Conservation (phyloP, 92 coral and sea anemone genomes). For the Metridium senile region DNA sequence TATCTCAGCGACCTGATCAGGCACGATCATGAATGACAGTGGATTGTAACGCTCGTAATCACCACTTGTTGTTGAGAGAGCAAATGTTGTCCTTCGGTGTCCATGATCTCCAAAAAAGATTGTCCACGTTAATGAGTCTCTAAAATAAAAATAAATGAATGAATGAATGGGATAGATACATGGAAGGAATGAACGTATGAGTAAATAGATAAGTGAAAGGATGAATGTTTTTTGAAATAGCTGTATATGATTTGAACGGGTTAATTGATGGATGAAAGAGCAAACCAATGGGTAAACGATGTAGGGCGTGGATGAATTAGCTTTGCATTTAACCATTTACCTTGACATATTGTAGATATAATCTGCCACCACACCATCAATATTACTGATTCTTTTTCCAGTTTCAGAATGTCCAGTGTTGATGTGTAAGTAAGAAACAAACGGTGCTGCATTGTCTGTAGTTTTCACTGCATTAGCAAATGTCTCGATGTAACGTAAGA, state of each 20-base stretch:
- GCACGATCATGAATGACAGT: slow-evolving; percentile 34
- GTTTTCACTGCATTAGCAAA: slow-evolving; percentile 8
- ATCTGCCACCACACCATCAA: slow-evolving; percentile 55
- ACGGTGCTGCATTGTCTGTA: slow-evolving; percentile 31
- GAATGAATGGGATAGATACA: too few species aligned
- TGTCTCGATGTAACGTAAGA: slow-evolving; percentile 50
- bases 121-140: slow-evolving; percentile 44
- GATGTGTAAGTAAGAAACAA: slow-evolving; percentile 58
- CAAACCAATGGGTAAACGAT: not conserved
- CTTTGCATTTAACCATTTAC: not conserved
- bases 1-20: slow-evolving; percentile 35
- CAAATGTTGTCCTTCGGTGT: slow-evolving; percentile 40
- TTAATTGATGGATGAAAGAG: not conserved
- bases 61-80: slow-evolving; percentile 30
- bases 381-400: slow-evolving; percentile 62
- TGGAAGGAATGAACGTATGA: not conserved
- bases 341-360: slow-evolving; percentile 39
- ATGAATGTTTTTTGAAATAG: slow-evolving; percentile 28
- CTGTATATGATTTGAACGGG: not conserved
- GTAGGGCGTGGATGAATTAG: not conserved
- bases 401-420: slow-evolving; percentile 61
- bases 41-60: slow-evolving; percentile 45
- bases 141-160: not conserved
- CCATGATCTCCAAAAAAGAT: slow-evolving; percentile 49
- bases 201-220: too few species aligned